Evolutionary conservation across 2,888 invertebrate species (phyloP), one percentile per base, ranked within the genome.

Genomic region (Dicyrtomina minuta): DNA sequence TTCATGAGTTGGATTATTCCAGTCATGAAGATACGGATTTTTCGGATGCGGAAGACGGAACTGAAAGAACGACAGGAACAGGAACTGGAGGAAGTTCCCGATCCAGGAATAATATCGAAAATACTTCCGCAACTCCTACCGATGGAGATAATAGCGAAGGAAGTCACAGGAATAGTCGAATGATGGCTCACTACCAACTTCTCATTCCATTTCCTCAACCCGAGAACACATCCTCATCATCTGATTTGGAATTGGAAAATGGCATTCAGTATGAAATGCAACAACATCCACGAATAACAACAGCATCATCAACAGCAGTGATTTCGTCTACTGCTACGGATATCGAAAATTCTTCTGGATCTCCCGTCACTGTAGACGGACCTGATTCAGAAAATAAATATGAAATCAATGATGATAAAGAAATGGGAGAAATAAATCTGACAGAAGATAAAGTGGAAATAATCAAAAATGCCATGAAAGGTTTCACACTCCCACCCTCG

Each of bases 381-480:
- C n/a, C n/a, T n/a, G n/a, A n/a, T n/a, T n/a, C n/a, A 12, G 46
- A 46, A 46, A 17, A 3, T 43, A 43, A 43, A 43, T 43, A 43
- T 5, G 46, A 46, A 17, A 3, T 12, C 33, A 33, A 17, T 12
- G 46, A 46, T 46, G 12, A 17, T 12, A 8, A 33, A 33, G 33
- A 27, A 27, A 2, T 58, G 13, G 26, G 15, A 59, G 77, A 75
- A 66, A 75, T 77, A 41, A 55, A 70, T 15, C 22, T 77, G 65
- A 69, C 61, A 17, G 71, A 70, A 12, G 77, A 77, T 12, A 73
- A 73, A 43, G 72, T 75, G 6, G 74, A 75, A 46, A 72, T 64
- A 22, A 77, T 77, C 33, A 75, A 74, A 53, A 59, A 71, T 46
- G 74, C 70, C 10, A 77, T 77, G 77, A 70, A 73, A 51, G 64